These are phyloP conservation scores for Athene cunicularia DNA, from an alignment of 2,113 vertebrate species.

Conservation along the genomic window DNA sequence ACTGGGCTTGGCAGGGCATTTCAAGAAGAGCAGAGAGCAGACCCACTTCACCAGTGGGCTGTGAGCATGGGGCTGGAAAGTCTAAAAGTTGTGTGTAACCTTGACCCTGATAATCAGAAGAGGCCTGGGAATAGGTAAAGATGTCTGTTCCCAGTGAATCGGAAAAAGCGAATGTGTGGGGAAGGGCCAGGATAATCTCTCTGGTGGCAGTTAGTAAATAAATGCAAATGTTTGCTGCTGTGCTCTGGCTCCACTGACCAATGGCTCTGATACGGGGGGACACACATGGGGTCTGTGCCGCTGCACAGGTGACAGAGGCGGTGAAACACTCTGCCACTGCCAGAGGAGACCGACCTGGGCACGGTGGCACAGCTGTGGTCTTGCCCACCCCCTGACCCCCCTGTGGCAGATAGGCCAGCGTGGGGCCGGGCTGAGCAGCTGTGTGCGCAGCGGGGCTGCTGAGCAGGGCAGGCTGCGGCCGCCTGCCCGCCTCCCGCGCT, in stretches of 20 bases:
- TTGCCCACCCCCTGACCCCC: accelerated
- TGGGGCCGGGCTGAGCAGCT: neutral
- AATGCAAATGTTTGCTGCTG: neutral
- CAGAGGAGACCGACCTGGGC: neutral
- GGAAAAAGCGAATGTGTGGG: neutral
- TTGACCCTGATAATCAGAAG: neutral
- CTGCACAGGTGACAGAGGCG: accelerated
- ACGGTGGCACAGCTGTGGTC: accelerated
- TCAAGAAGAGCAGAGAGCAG: neutral
- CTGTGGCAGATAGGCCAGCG: accelerated
- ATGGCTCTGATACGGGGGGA: neutral
- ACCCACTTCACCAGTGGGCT: neutral
- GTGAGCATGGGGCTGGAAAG: neutral
- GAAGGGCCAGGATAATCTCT: neutral
- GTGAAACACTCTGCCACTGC: neutral
- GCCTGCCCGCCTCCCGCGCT: neutral
- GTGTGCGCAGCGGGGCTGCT: neutral
- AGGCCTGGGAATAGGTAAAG: neutral
- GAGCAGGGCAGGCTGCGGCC: neutral
- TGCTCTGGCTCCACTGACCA: accelerated
- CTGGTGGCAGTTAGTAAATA: neutral
- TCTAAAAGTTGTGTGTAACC: neutral
- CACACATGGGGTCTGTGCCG: neutral
- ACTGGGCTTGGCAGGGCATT: neutral
- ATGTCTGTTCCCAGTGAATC: neutral